Evolutionary conservation across 2,113 vertebrate species (phyloP).

Genomic region (Dipodomys spectabilis): DNA sequence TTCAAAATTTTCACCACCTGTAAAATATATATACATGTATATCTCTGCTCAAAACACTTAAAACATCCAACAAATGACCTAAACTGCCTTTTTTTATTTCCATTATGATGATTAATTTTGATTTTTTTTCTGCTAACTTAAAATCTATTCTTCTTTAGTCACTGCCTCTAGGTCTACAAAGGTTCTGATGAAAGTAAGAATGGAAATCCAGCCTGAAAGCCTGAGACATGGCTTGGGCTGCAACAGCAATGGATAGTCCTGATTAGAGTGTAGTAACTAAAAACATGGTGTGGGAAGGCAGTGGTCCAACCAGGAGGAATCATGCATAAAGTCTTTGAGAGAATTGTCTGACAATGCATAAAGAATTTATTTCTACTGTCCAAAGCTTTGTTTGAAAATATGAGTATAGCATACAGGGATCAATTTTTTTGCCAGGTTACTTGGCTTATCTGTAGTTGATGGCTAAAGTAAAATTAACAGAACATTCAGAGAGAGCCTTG

Average conservation of each 20-base stretch:
- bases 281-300: fast-evolving
- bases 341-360: not conserved
- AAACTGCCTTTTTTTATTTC: not conserved
- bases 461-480: not conserved
- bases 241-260: not conserved
- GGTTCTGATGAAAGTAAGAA: not conserved
- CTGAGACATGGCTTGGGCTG: not conserved
- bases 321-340: not conserved
- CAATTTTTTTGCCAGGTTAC: not conserved
- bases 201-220: not conserved
- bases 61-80: not conserved
- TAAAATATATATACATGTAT: not conserved
- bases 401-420: not conserved
- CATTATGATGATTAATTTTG: not conserved
- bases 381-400: not conserved
- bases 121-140: not conserved
- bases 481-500: not conserved
- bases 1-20: not conserved
- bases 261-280: not conserved
- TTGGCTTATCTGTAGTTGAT: not conserved
- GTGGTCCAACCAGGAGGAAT: too few species aligned
- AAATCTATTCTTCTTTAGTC: not conserved
- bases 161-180: not conserved
- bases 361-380: not conserved
- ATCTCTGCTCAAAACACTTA: constrained; percentile 32